These are phyloP conservation scores for Lithosia quadra DNA, from an alignment of 2,888 invertebrate genomes.

Conservation along the genomic window DNA sequence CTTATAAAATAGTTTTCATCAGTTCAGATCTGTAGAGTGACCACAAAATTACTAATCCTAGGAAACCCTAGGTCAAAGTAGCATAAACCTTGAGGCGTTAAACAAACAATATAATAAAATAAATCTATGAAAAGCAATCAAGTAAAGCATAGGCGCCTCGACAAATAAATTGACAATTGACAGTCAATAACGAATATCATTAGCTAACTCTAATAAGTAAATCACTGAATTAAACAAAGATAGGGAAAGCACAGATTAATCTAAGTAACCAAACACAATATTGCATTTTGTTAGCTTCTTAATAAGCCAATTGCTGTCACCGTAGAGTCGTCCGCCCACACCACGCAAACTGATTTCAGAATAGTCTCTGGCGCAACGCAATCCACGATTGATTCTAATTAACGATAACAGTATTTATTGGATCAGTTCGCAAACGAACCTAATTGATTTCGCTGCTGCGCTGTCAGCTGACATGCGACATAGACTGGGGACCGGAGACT, in stretches of 20 bases:
- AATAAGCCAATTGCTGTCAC: slow-evolving; percentile 81
- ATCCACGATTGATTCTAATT: slow-evolving; percentile 86
- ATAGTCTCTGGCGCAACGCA: slow-evolving; percentile 78
- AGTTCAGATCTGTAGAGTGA: too few species aligned
- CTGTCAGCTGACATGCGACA: slow-evolving; percentile 60
- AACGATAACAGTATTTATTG: slow-evolving; percentile 86
- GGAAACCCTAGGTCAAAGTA: background rate
- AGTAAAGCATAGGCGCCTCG: background rate
- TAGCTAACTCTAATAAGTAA: slow-evolving; percentile 46
- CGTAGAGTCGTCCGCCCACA: slow-evolving; percentile 70
- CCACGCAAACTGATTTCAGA: slow-evolving; percentile 75
- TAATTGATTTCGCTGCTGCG: slow-evolving; percentile 81
- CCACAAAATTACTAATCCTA: too few species aligned
- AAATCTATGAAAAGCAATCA: background rate
- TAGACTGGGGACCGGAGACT: slow-evolving; percentile 57
- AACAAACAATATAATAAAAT: background rate
- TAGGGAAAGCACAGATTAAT: slow-evolving; percentile 67
- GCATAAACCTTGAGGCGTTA: background rate
- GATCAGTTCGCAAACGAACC: slow-evolving; percentile 82
- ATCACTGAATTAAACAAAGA: slow-evolving; percentile 60
- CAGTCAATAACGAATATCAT: slow-evolving; percentile 43
- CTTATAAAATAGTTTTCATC: too few species aligned
- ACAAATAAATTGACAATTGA: slow-evolving; percentile 2
- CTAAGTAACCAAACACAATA: slow-evolving; percentile 57
- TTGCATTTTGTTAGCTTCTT: slow-evolving; percentile 75